Evolutionary conservation across 2,888 invertebrate species (phyloP).

Genomic region (Conus canariensis): DNA sequence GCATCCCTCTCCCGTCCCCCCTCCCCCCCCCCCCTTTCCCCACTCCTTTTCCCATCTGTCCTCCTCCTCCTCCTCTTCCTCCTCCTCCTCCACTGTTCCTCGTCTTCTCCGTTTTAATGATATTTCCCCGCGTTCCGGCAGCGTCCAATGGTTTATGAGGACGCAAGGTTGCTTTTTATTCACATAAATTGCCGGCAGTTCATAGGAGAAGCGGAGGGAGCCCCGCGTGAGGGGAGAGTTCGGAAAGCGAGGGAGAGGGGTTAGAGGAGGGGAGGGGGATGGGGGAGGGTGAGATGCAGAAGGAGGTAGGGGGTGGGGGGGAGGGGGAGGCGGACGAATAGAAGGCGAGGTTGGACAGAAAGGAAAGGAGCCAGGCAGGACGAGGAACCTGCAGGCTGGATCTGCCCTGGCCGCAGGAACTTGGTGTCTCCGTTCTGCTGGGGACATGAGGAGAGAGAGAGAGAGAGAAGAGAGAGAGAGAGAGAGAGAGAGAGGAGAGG

Average conservation of each 20-base stretch:
- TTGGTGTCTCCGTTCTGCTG: too few relatives aligned
- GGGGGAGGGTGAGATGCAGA: background rate
- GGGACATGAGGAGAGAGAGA: too few relatives aligned
- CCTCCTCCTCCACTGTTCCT: background rate
- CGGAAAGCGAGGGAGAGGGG: background rate
- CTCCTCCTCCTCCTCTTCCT: background rate
- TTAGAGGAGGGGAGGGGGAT: background rate
- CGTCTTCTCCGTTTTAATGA: slow-evolving; percentile 17
- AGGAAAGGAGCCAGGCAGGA: background rate
- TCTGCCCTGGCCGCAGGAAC: too few relatives aligned
- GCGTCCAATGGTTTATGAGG: slow-evolving; percentile 19
- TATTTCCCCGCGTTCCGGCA: slow-evolving; percentile 16
- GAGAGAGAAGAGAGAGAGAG: too few relatives aligned
- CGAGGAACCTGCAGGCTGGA: background rate
- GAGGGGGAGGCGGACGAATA: background rate
- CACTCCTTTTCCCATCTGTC: background rate
- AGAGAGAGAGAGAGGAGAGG: too few relatives aligned
- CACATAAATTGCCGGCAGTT: slow-evolving; percentile 24
- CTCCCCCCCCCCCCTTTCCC: background rate
- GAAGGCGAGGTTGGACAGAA: background rate
- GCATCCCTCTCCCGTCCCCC: background rate
- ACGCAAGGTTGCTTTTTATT: slow-evolving; percentile 33
- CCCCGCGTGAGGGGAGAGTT: too few relatives aligned
- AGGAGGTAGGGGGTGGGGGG: background rate
- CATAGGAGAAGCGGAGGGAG: background rate